These are phyloP conservation scores for Acipenser transmontanus DNA, from an alignment of 2,797 vertebrate genomes.

Conservation along the genomic window DNA sequence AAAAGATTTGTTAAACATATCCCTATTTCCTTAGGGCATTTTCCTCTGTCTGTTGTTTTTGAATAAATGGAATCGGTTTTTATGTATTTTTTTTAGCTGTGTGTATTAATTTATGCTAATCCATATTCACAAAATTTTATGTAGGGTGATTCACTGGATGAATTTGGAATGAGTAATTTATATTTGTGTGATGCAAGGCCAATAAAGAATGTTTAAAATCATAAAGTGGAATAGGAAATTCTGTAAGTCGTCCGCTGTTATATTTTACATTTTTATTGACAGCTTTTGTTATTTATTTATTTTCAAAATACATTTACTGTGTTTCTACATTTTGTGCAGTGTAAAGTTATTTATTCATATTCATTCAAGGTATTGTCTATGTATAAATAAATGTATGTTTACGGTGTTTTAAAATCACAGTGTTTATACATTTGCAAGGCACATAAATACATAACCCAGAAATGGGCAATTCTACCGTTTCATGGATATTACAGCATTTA, in stretches of 20 bases:
- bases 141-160: neutral
- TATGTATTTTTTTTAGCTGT: neutral
- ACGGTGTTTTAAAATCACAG: too few species aligned
- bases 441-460: too few species aligned
- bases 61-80: neutral
- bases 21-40: too few species aligned
- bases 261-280: neutral
- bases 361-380: too few species aligned
- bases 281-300: too few species aligned
- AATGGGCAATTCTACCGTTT: too few species aligned
- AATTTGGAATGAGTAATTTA: constrained; percentile 2
- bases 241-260: neutral
- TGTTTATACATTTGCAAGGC: too few species aligned
- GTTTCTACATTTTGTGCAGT: too few species aligned
- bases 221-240: neutral
- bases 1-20: constrained; percentile 9
- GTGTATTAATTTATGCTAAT: constrained; percentile 2
- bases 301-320: too few species aligned
- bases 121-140: neutral
- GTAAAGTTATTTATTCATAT: too few species aligned
- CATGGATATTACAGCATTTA: too few species aligned
- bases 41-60: neutral
- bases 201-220: neutral
- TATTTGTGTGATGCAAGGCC: neutral
- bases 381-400: too few species aligned